Base-by-base conservation (phyloP, 2,797 vertebrate species). In the Gymnodraco acuticeps region DNA sequence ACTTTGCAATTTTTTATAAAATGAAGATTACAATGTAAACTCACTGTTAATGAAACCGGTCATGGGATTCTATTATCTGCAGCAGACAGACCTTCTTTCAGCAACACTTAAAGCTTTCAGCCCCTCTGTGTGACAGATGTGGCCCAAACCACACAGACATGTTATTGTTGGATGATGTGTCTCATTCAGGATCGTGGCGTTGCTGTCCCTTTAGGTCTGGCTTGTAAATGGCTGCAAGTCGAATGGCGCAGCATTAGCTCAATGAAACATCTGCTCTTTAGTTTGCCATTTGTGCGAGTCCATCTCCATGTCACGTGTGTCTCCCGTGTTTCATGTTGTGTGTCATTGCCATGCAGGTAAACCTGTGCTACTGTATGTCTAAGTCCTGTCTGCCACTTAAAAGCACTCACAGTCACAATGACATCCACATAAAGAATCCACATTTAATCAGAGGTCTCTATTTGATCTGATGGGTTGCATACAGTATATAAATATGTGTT, bases 341-440 rank as follows among this genome's bases (percentile, higher is more conserved):
- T 20, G 68, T 82, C 90, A 85, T 54, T 75, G 62, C 70, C 82
- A 64, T 41, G 65, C 88, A 83, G 78, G 81, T 78, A 53, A 87
- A 84, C 86, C 90, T 89, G 90, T 88, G 78, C 77, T 94, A 91
- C 90, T 93, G 91, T 92, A 90, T 92, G 89, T 94, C 78, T 75
- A 78, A 78, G 86, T 92, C 90, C 91, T 88, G 88, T 93, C 77
- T 75, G 71, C 70, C 78, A 73, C 73, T 51, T 51, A 62, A 77
- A 83, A 73, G 17, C 74, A 75, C 19, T 63, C 73, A 75, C 65
- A 10, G 60, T 78, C 63, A 77, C 67, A 48, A 73, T 50, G 17
- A 23, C 68, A 58, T 63, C 55, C 56, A 81, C 71, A 47, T 67
- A n/a, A 60, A 74, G 63, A 63, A 53, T 38, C 46, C 42, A 64